Percentiles rank a stretch among this genome's conserved stretches.
phyloP scores from a whole-genome alignment of 2,888 invertebrate species.

The Sinopyrophorus schimmeli region DNA sequence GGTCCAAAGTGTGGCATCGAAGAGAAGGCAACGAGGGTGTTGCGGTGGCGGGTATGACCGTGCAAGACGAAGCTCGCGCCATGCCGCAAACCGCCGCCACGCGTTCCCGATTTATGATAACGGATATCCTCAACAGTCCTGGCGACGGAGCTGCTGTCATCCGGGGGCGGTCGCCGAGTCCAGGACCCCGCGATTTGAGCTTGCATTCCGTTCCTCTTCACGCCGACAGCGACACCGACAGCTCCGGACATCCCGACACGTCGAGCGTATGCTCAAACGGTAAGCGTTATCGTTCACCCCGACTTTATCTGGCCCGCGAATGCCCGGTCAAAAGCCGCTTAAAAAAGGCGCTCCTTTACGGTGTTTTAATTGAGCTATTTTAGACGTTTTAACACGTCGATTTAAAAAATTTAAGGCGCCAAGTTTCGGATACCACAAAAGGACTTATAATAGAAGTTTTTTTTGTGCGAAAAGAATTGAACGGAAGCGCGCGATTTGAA shows the following conservation, averaged over 20 bases:
- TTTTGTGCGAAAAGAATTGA: constrained; percentile 47
- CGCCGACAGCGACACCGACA: constrained; percentile 59
- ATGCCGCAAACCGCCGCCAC: constrained; percentile 63
- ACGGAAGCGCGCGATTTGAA: constrained; percentile 45
- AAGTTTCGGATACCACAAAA: too few relatives aligned
- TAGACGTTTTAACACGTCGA: too few relatives aligned
- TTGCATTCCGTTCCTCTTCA: constrained; percentile 55
- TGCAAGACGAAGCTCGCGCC: constrained; percentile 55
- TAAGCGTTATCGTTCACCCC: constrained; percentile 46
- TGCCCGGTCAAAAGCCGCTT: too few relatives aligned
- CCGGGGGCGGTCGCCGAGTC: constrained; percentile 58
- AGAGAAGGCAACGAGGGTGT: constrained; percentile 48
- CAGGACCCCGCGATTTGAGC: constrained; percentile 61
- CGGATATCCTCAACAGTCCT: constrained; percentile 75
- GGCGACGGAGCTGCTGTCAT: constrained; percentile 59
- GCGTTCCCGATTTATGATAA: constrained; percentile 87
- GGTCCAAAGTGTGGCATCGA: constrained; percentile 52
- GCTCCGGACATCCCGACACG: constrained; percentile 59
- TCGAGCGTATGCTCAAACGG: constrained; percentile 61
- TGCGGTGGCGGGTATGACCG: constrained; percentile 57
- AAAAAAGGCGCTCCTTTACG: too few relatives aligned
- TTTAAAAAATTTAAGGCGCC: too few relatives aligned
- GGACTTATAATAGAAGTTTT: too few relatives aligned
- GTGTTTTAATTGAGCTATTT: too few relatives aligned
- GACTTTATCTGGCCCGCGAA: too few relatives aligned